A percentile compares a stretch with the other conserved stretches of the same genome.
These are phyloP conservation scores for Salvelinus alpinus DNA, from an alignment of 2,113 vertebrate species.

Conservation along the genomic window DNA sequence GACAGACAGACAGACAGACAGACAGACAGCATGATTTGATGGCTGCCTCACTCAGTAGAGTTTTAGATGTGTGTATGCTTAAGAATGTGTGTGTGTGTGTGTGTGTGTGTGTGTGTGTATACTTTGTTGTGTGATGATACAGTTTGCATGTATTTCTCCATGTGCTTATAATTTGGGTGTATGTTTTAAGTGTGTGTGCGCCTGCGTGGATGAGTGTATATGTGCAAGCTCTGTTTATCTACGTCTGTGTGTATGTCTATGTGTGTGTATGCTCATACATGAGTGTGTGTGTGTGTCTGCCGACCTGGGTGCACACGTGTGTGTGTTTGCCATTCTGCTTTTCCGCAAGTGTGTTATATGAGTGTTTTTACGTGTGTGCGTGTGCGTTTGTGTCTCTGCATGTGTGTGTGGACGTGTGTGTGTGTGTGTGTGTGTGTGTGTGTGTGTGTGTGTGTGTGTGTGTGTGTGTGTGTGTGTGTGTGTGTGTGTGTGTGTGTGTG, in stretches of 20 bases:
- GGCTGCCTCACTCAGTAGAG: constrained; percentile 34
- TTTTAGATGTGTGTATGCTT: neutral
- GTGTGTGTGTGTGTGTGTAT: constrained; percentile 20
- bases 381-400: constrained; percentile 6
- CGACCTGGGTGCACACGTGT: neutral
- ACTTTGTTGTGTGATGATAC: neutral
- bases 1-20: too few species aligned
- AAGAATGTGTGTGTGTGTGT: constrained; percentile 19
- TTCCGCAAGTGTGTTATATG: constrained; percentile 15
- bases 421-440: constrained; percentile 23
- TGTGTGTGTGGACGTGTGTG: constrained; percentile 7
- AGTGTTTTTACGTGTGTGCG: constrained; percentile 4
- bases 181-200: constrained; percentile 16
- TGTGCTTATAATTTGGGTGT: neutral
- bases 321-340: constrained; percentile 11
- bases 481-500: constrained; percentile 1
- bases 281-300: neutral
- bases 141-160: neutral
- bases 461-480: constrained; percentile 13
- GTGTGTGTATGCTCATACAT: constrained; percentile 1
- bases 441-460: constrained; percentile 20
- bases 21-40: constrained; percentile 55
- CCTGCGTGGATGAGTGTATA: constrained; percentile 22
- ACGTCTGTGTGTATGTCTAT: constrained; percentile 10
- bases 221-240: neutral